Percentiles rank a stretch among this genome's conserved stretches.
Evolutionary conservation across 2,888 invertebrate species (phyloP).

Genomic region (Temnothorax unifasciatus): DNA sequence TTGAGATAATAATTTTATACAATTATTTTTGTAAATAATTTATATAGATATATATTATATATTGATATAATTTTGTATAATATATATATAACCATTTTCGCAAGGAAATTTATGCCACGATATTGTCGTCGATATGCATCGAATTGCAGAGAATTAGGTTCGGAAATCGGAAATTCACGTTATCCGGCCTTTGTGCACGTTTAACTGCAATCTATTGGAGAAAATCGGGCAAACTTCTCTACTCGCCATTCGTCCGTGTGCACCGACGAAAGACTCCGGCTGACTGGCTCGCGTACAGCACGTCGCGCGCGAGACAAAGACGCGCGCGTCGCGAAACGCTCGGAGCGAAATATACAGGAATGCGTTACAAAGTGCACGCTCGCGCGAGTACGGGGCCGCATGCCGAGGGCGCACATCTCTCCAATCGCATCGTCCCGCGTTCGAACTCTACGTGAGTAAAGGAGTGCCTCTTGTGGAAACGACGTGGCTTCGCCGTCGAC

Average conservation of each 20-base stretch:
- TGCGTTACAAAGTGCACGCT: slow-evolving; percentile 54
- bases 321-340: slow-evolving; percentile 48
- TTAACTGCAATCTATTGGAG: slow-evolving; percentile 31
- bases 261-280: slow-evolving; percentile 18
- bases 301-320: slow-evolving; percentile 43
- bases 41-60: background rate
- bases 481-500: background rate
- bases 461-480: slow-evolving; percentile 29
- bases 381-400: slow-evolving; percentile 29
- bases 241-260: slow-evolving; percentile 36
- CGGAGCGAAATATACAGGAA: slow-evolving; percentile 53
- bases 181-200: slow-evolving; percentile 32
- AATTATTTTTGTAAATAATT: background rate
- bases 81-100: background rate
- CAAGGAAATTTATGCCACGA: background rate
- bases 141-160: slow-evolving; percentile 46
- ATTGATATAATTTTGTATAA: background rate
- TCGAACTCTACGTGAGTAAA: slow-evolving; percentile 2
- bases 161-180: slow-evolving; percentile 38
- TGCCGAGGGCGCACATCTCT: slow-evolving; percentile 41
- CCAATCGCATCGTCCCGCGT: slow-evolving; percentile 38
- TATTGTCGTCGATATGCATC: slow-evolving; percentile 7
- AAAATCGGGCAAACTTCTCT: slow-evolving; percentile 40
- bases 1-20: slow-evolving; percentile 2
- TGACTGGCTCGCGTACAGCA: background rate